Percentiles rank a stretch among this genome's conserved stretches.
These are phyloP conservation scores for Psix sp. DNA, from an alignment of 1,140 invertebrate genomes.

Conservation along the genomic window DNA sequence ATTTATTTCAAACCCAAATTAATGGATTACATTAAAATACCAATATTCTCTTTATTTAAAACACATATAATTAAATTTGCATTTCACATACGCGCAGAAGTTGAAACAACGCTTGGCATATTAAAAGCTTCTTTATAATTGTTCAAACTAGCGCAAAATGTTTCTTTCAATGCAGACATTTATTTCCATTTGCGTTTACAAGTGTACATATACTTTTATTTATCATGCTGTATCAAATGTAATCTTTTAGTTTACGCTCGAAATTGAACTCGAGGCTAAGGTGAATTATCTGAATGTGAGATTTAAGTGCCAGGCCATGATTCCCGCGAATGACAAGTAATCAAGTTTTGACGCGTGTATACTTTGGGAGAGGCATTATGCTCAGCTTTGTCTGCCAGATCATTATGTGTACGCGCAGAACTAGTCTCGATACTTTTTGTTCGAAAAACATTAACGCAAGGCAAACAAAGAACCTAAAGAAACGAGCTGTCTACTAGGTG, in stretches of 20 bases:
- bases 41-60: too few species aligned
- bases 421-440: slow-evolving; percentile 46
- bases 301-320: slow-evolving; percentile 39
- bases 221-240: too few species aligned
- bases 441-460: slow-evolving; percentile 39
- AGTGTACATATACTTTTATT: too few species aligned
- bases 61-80: too few species aligned
- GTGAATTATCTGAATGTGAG: slow-evolving; percentile 50
- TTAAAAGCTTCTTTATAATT: too few species aligned
- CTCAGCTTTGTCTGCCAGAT: slow-evolving; percentile 20
- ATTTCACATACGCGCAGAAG: too few species aligned
- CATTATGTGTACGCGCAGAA: slow-evolving; percentile 36
- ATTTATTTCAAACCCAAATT: too few species aligned
- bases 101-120: too few species aligned
- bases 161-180: too few species aligned
- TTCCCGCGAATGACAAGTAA: slow-evolving; percentile 47
- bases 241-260: slow-evolving; percentile 4
- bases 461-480: slow-evolving; percentile 32
- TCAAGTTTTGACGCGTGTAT: slow-evolving; percentile 44
- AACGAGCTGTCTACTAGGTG: slow-evolving; percentile 15
- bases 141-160: too few species aligned
- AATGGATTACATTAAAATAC: too few species aligned
- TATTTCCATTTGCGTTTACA: too few species aligned
- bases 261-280: slow-evolving; percentile 15
- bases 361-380: slow-evolving; percentile 28